Conservation (phyloP, 2,888 invertebrate species). For the Agrochola lota region DNA sequence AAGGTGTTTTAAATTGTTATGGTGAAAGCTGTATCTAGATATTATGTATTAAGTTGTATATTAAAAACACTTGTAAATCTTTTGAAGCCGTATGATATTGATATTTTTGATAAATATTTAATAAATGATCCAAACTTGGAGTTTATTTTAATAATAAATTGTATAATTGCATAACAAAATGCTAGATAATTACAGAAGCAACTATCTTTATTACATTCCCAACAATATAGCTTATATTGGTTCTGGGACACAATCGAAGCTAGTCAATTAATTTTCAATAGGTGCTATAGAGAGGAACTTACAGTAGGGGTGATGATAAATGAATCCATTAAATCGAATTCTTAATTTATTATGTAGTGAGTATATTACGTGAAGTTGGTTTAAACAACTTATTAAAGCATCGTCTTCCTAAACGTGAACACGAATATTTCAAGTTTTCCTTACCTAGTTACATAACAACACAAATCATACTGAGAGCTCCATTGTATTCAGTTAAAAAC, state of each 20-base stretch:
- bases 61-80: neutral
- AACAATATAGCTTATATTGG: neutral
- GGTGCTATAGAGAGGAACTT: neutral
- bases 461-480: conserved; percentile 18
- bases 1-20: neutral
- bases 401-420: neutral
- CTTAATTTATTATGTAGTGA: neutral
- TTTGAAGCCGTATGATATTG: neutral
- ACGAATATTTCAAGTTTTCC: neutral
- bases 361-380: neutral
- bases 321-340: neutral
- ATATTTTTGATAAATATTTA: neutral
- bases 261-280: neutral
- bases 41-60: neutral
- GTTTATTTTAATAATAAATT: neutral
- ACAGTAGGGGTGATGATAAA: neutral
- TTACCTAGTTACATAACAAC: neutral
- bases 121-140: neutral
- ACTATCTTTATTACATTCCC: no score
- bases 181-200: neutral
- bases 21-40: neutral
- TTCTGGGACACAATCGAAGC: neutral
- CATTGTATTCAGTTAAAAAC: conserved; percentile 47
- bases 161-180: neutral
- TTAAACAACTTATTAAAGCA: neutral